Conservation (phyloP, 2,888 invertebrate species). For the Lithosia quadra region DNA sequence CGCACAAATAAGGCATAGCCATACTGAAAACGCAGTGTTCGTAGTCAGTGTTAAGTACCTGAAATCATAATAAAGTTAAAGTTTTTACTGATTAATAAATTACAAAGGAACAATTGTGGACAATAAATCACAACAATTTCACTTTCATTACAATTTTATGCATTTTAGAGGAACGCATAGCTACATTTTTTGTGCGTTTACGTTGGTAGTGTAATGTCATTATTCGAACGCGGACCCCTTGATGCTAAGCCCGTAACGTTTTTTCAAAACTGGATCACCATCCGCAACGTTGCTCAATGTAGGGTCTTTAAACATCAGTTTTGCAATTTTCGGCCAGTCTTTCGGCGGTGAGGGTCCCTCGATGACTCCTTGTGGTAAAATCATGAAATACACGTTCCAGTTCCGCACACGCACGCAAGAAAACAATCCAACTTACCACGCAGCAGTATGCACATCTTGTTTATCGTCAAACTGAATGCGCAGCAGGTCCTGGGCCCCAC, state of each 20-base stretch:
- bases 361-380: conserved; percentile 90
- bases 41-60: conserved; percentile 88
- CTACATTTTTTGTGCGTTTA: no score
- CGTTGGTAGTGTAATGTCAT: no score
- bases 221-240: no score
- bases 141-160: no score
- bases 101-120: no score
- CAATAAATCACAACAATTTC: no score
- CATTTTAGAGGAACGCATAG: no score
- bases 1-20: conserved; percentile 89
- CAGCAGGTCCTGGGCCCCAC: conserved; percentile 89
- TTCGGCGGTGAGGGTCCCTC: conserved; percentile 87
- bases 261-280: conserved; percentile 89
- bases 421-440: conserved; percentile 75
- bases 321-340: conserved; percentile 89
- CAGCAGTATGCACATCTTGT: conserved; percentile 89
- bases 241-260: no score
- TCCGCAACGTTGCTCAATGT: conserved; percentile 88
- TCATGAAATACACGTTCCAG: conserved; percentile 93
- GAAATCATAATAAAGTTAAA: conserved; percentile 46
- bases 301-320: conserved; percentile 87
- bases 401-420: no score
- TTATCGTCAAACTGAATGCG: conserved; percentile 89
- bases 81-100: background rate
- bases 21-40: conserved; percentile 89